Conservation (phyloP, 2,797 vertebrate species). For the Oreochromis grahami region DNA sequence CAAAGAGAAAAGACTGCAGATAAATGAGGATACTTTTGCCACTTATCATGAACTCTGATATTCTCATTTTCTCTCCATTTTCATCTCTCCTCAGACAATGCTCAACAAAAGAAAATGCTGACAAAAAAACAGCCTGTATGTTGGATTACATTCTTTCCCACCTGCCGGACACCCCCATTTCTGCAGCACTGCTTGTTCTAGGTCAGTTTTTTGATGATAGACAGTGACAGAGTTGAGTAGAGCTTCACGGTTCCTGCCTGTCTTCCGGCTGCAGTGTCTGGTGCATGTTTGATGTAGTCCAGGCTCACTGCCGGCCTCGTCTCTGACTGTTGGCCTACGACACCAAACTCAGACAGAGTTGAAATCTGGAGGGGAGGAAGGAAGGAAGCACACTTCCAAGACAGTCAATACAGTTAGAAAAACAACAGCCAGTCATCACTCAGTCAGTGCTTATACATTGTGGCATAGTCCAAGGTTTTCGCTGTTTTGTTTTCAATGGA, state of each 20-base stretch:
- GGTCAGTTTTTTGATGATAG: constrained; percentile 55
- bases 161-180: constrained; percentile 26
- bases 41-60: constrained; percentile 44
- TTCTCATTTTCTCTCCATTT: constrained; percentile 27
- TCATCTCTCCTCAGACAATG: constrained; percentile 17
- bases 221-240: constrained; percentile 53
- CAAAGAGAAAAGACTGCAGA: constrained; percentile 1
- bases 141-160: constrained; percentile 44
- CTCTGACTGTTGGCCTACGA: constrained; percentile 37
- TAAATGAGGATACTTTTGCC: constrained; percentile 24
- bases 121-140: constrained; percentile 41
- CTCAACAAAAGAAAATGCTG: constrained; percentile 24
- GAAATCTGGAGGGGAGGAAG: constrained; percentile 52
- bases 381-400: constrained; percentile 60
- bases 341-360: constrained; percentile 38
- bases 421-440: constrained; percentile 52
- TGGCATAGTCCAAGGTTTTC: constrained; percentile 8
- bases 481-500: background rate
- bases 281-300: constrained; percentile 65
- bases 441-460: constrained; percentile 13
- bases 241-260: constrained; percentile 63
- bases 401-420: constrained; percentile 29
- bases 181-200: background rate
- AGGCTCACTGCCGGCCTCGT: constrained; percentile 39
- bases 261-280: constrained; percentile 68